Conservation (phyloP, 2,113 vertebrate species). For the Cromileptes altivelis region DNA sequence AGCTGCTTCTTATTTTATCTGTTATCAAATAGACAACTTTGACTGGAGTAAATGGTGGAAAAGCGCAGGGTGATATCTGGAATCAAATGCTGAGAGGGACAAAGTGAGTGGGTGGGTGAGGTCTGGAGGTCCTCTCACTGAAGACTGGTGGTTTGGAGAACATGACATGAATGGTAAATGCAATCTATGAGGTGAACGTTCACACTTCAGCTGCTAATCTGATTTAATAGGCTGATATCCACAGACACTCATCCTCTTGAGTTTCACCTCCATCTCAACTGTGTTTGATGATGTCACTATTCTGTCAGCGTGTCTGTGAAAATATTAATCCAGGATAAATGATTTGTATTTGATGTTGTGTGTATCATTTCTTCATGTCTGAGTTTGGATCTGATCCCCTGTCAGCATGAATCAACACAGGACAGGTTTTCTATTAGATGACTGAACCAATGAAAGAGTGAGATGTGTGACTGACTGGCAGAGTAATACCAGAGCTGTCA, state of each 20-base stretch:
- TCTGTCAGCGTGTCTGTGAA: not conserved
- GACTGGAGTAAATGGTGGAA: not conserved
- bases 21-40: not conserved
- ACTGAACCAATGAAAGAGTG: not conserved
- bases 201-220: slow-evolving; percentile 5
- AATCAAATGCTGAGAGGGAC: not conserved
- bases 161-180: not conserved
- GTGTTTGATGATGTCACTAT: not conserved
- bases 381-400: not conserved
- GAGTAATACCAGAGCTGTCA: slow-evolving; percentile 4
- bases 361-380: not conserved
- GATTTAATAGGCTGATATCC: not conserved
- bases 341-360: not conserved
- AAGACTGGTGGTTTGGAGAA: not conserved
- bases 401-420: not conserved
- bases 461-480: not conserved
- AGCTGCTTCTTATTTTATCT: not conserved
- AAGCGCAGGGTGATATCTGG: not conserved
- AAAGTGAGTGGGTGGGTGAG: not conserved
- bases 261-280: not conserved
- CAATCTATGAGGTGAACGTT: not conserved
- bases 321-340: not conserved
- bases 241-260: not conserved
- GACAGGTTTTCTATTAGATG: not conserved
- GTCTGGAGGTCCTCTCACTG: not conserved